Evolutionary conservation across 2,797 vertebrate genomes (phyloP).

Genomic region (Sarcophilus harrisii): DNA sequence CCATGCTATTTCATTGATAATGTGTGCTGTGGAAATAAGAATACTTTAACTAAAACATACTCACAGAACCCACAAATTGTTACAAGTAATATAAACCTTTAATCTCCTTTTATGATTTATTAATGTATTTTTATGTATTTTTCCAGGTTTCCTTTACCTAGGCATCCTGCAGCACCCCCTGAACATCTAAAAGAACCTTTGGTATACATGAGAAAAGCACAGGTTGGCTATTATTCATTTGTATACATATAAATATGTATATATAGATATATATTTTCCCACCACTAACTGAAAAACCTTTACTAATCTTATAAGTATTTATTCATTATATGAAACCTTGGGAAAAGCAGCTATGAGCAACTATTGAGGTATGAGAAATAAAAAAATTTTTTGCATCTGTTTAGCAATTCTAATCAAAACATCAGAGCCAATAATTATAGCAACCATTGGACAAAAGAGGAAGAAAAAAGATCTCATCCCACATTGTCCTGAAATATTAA

Average conservation of each 20-base stretch:
- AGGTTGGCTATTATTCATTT: slow-evolving; percentile 88
- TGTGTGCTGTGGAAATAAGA: slow-evolving; percentile 22
- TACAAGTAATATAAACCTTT: slow-evolving; percentile 41
- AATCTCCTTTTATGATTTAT: slow-evolving; percentile 3
- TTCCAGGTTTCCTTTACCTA: slow-evolving; percentile 90
- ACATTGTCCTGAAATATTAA: slow-evolving; percentile 35
- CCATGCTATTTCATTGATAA: slow-evolving; percentile 20
- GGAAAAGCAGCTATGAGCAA: neutral
- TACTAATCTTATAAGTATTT: slow-evolving; percentile 13
- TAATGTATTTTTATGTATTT: slow-evolving; percentile 23
- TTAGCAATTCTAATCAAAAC: slow-evolving; percentile 39
- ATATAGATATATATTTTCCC: slow-evolving; percentile 23
- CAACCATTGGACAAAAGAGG: slow-evolving; percentile 37
- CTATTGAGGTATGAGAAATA: neutral
- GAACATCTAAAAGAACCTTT: slow-evolving; percentile 97
- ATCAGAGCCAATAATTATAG: neutral
- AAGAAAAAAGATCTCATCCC: slow-evolving; percentile 1
- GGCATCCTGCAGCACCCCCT: slow-evolving; percentile 90
- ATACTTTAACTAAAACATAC: slow-evolving; percentile 9
- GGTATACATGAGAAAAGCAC: slow-evolving; percentile 97
- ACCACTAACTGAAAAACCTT: slow-evolving; percentile 26
- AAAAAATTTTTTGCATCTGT: neutral
- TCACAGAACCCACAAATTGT: neutral
- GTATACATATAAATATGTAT: neutral
- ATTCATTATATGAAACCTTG: slow-evolving; percentile 28